Base-by-base conservation (phyloP, 2,113 vertebrate genomes). In the Anhinga anhinga region DNA sequence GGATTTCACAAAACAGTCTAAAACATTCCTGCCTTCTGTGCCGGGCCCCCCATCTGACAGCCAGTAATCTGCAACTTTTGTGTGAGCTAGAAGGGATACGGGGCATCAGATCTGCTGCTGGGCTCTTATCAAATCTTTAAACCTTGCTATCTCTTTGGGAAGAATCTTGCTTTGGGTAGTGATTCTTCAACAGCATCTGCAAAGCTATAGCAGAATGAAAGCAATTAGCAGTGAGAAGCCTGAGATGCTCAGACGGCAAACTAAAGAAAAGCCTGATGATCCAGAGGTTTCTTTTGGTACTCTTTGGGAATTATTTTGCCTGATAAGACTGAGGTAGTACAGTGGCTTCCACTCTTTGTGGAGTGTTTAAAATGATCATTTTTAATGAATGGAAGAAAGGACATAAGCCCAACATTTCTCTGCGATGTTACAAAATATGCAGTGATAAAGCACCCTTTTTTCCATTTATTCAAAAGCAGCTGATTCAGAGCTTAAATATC, bases 1-100 rank as follows among this genome's bases (percentile, higher is more conserved):
- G 78, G 29, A 19, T 74, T 90, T 88, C 22, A 73, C 63, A 74
- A 56, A 92, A 86, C 72, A 85, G 22, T 67, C 1, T 36, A 17
- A 73, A 95, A 62, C 72, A 81, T 81, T 80, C 17, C 27, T 77
- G 44, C 18, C 19, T 90, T 27, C 62, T 52, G 21, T 72, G 74
- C 26, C 0, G 2, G 13, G 14, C 14, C 5, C 13, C 7, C 9
- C 7, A 22, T 26, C 21, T 44, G 14, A 7, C 25, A n/a, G 16
- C 32, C 11, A 5, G 15, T 44, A 15, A 63, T 59, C 26, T 22
- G 29, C 16, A 59, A 2, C 32, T 70, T 47, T 11, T 30, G 5
- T 45, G 9, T 50, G 70, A 27, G 10, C 25, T 63, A 5, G 36
- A 9, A 66, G 19, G 29, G 38, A 15, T 49, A 19, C 50, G 61